phyloP scores from a whole-genome alignment of 2,797 vertebrate species.

The Chanos chanos region DNA sequence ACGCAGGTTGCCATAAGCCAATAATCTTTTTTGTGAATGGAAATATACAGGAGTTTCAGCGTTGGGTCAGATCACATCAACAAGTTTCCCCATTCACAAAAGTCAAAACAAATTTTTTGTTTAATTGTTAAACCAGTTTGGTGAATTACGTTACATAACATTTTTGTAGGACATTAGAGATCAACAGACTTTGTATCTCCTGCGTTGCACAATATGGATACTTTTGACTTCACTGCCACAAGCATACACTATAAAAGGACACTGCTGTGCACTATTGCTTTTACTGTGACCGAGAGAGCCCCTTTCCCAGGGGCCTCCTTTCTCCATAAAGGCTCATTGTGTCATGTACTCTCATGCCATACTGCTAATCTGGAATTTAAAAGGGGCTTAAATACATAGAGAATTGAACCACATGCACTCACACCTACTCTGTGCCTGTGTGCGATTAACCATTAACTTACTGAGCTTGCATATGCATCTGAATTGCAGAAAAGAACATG shows the following conservation, averaged over 20 bases:
- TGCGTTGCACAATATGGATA: constrained; percentile 8
- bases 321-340: constrained; percentile 28
- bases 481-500: constrained; percentile 5
- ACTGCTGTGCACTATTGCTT: neutral
- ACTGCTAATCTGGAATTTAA: constrained; percentile 5
- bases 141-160: constrained; percentile 3
- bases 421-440: neutral
- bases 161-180: neutral
- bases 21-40: too few relatives aligned
- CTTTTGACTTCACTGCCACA: neutral
- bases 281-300: neutral
- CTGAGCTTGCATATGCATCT: neutral
- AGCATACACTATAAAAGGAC: constrained; percentile 32
- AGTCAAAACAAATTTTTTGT: neutral
- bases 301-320: neutral
- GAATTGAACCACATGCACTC: neutral
- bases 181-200: constrained; percentile 14
- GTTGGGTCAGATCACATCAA: too few relatives aligned
- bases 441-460: constrained; percentile 31
- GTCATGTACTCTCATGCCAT: neutral
- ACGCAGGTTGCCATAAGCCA: too few relatives aligned
- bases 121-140: neutral
- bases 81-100: too few relatives aligned
- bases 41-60: too few relatives aligned
- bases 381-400: neutral